A percentile compares a stretch with the other conserved stretches of the same genome.
phyloP scores from a whole-genome alignment of 2,113 vertebrate genomes.

The Colius striatus region DNA sequence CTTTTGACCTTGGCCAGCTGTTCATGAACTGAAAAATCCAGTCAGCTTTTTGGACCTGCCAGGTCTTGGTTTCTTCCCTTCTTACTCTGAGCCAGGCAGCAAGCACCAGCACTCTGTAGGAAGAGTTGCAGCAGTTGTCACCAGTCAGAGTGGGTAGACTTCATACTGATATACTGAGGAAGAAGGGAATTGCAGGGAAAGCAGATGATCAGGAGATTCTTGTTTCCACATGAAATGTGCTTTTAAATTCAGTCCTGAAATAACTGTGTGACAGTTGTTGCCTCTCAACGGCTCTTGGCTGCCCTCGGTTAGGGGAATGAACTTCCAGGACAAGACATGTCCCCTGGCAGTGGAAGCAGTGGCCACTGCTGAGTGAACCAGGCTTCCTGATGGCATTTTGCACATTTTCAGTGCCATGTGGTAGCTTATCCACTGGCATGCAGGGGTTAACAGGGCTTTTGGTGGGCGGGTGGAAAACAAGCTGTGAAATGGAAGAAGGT shows the following conservation, averaged over 20 bases:
- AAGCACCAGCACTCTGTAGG: neutral
- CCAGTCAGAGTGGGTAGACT: rapidly evolving
- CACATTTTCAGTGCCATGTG: neutral
- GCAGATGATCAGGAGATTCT: neutral
- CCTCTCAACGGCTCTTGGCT: neutral
- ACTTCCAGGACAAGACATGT: rapidly evolving
- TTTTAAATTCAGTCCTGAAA: neutral
- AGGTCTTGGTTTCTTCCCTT: neutral
- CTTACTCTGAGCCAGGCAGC: neutral
- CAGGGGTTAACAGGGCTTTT: constrained; percentile 47
- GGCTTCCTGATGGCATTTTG: neutral
- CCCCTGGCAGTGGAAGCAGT: neutral
- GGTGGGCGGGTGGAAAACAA: constrained; percentile 37
- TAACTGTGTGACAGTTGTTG: neutral
- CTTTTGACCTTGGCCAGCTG: neutral
- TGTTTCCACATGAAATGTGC: neutral
- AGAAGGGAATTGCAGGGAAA: neutral
- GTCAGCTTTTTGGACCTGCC: neutral
- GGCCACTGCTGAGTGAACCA: neutral
- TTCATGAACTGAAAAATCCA: neutral
- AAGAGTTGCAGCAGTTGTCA: neutral
- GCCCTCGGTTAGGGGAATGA: neutral
- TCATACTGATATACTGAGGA: neutral
- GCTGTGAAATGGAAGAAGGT: constrained; percentile 61
- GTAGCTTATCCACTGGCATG: neutral